Evolutionary conservation across 2,797 vertebrate species (phyloP), one percentile per base, ranked within the genome.

Genomic region (Lophotriccus pileatus): DNA sequence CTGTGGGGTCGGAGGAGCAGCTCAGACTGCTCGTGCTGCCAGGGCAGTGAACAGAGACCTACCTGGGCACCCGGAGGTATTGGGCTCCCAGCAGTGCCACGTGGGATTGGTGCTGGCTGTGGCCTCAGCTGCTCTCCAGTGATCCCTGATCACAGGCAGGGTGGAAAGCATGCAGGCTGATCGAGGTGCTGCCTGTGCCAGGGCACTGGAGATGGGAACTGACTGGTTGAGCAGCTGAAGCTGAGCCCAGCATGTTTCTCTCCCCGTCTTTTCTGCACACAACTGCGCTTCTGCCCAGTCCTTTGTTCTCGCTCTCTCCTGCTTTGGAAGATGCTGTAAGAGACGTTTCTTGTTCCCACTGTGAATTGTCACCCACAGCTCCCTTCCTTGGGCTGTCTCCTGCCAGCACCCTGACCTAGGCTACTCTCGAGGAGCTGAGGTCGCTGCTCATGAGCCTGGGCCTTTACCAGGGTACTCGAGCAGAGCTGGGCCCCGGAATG

Each of bases 21-120:
- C 63, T 75, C 68, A 47, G 59, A 22, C 36, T 28, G 21, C 23
- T 22, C 1, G 3, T 37, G 44, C 49, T 68, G 58, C 84, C 2
- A 8, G 43, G 41, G 55, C 72, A 50, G 63, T 1, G 2, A 28
- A 36, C 68, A 60, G 73, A 52, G 58, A 25, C 58, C 34, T 36
- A 46, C 52, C 46, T 19, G 55, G 53, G 55, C 5, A 3, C 19
- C 17, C 0, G 1, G n/a, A 3, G 1, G 12, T 0, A 0, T 12
- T 0, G 4, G 28, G 43, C 20, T 56, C 14, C 49, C 9, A 3
- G 24, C 64, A n/a, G 46, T 30, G 4, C 41, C 23, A 6, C 2
- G 1, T 27, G 28, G 60, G 28, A 37, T 41, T 0, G 1, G 43
- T 37, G 66, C 84, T 43, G 32, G 52, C 34, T 1, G 0, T 43